Conservation (phyloP, 2,888 invertebrate genomes). For the Drosophila lutescens region DNA sequence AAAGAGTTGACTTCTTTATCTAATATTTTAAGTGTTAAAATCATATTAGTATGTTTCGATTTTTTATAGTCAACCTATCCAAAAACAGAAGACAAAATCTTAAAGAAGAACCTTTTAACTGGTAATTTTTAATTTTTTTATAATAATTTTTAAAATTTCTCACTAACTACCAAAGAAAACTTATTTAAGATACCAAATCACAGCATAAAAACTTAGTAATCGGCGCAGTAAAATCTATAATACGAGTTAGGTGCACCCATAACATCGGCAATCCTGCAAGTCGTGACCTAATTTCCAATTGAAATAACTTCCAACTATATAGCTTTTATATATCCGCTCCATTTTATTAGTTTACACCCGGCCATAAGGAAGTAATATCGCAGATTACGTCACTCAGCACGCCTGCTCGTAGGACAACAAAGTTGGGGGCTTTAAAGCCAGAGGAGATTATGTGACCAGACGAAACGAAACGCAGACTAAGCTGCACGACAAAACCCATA, state of each 20-base stretch:
- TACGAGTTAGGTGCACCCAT: slow-evolving; percentile 7
- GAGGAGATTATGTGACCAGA: slow-evolving; percentile 21
- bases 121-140: too few relatives aligned
- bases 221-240: not conserved
- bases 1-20: too few relatives aligned
- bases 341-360: slow-evolving; percentile 32
- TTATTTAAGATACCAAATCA: too few relatives aligned
- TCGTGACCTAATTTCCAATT: slow-evolving; percentile 34
- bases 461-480: slow-evolving; percentile 16
- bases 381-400: slow-evolving; percentile 25
- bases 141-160: too few relatives aligned
- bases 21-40: too few relatives aligned
- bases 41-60: too few relatives aligned
- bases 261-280: slow-evolving; percentile 7
- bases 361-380: slow-evolving; percentile 25
- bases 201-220: too few relatives aligned
- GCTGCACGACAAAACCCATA: slow-evolving; percentile 26
- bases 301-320: slow-evolving; percentile 27
- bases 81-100: too few relatives aligned
- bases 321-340: slow-evolving; percentile 25
- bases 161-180: too few relatives aligned
- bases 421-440: slow-evolving; percentile 28
- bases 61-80: too few relatives aligned
- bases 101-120: too few relatives aligned
- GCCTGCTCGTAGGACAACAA: slow-evolving; percentile 24